Percentiles rank a stretch among this genome's conserved stretches.
Conservation (phyloP, 2,113 vertebrate species). For the Rhinoderma darwinii region DNA sequence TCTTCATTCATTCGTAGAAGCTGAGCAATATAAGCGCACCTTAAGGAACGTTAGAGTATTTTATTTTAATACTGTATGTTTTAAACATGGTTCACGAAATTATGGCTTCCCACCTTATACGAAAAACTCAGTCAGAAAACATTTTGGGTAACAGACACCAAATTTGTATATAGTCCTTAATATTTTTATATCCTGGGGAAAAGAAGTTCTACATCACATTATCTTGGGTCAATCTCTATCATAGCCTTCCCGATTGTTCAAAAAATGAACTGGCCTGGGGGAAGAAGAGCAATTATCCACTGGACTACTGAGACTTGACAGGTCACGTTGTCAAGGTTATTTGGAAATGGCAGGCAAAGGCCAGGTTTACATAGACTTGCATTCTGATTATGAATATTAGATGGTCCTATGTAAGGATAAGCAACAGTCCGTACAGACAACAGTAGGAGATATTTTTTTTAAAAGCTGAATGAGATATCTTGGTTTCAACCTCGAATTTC, state of each 20-base stretch:
- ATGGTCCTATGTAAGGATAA: background rate
- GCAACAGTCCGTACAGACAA: background rate
- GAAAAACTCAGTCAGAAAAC: background rate
- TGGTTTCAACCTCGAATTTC: background rate
- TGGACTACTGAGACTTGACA: slow-evolving; percentile 9
- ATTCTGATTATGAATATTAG: background rate
- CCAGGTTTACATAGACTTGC: background rate
- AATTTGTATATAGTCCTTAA: background rate
- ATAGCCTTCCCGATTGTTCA: background rate
- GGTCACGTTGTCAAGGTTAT: background rate
- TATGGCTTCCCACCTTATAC: background rate
- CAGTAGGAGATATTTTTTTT: background rate
- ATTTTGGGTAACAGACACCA: background rate
- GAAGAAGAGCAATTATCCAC: slow-evolving; percentile 5
- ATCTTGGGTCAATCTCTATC: background rate
- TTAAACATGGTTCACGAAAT: background rate
- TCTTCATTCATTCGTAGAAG: background rate
- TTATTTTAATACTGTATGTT: background rate
- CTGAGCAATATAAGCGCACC: no score
- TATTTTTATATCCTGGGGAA: background rate
- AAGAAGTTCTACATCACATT: background rate
- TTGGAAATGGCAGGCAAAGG: background rate
- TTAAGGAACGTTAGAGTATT: background rate
- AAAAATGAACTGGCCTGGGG: background rate
- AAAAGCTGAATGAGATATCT: background rate